phyloP scores from a whole-genome alignment of 2,797 vertebrate species.

The Psittacula derbiana region DNA sequence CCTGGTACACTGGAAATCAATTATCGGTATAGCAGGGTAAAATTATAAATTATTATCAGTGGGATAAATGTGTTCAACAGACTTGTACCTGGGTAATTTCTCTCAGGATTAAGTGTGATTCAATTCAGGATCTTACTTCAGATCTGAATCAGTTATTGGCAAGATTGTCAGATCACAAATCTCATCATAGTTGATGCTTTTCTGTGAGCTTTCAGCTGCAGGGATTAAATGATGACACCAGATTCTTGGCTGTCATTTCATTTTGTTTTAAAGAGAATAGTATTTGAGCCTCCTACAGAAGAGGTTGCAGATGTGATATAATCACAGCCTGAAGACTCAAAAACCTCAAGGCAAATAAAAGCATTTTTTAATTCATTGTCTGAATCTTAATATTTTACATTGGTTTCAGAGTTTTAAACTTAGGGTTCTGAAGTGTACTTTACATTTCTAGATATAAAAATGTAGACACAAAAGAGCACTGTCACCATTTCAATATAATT shows the following conservation, averaged over 20 bases:
- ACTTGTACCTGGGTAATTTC: not conserved
- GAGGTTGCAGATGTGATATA: not conserved
- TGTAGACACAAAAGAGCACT: not conserved
- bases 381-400: not conserved
- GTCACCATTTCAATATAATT: not conserved
- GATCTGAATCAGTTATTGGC: not conserved
- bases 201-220: not conserved
- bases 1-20: not conserved
- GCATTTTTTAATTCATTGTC: not conserved
- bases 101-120: not conserved
- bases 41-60: constrained; percentile 27
- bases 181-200: not conserved
- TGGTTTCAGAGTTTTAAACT: not conserved
- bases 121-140: constrained; percentile 10
- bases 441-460: not conserved
- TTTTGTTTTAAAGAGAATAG: not conserved
- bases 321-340: not conserved
- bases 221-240: not conserved
- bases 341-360: not conserved
- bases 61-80: not conserved
- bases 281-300: not conserved
- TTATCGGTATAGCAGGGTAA: not conserved
- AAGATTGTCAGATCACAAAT: not conserved
- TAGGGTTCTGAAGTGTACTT: not conserved
- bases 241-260: not conserved